phyloP scores from a whole-genome alignment of 37 sponge, comb jelly and placozoan genomes.

The Cliona cf. orientalis region DNA sequence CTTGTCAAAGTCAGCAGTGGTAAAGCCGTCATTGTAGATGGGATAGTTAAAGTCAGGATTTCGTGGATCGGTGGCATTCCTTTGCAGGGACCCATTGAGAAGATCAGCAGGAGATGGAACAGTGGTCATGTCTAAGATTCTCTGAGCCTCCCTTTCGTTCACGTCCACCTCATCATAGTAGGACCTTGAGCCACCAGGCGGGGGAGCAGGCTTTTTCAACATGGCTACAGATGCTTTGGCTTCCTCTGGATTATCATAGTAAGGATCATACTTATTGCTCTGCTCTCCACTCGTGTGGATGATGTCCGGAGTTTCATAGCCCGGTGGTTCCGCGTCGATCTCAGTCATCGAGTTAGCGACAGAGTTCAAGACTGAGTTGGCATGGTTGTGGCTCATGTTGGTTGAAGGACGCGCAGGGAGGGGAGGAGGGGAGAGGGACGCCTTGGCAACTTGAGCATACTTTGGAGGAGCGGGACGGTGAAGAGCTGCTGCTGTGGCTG shows the following conservation, averaged over 20 bases:
- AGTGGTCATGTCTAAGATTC: background rate
- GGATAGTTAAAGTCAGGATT: constrained; percentile 62
- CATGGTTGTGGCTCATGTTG: constrained; percentile 16
- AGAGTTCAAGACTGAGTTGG: constrained; percentile 15
- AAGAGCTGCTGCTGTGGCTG: constrained; percentile 1
- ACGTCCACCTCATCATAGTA: constrained; percentile 54
- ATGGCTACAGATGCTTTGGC: constrained; percentile 3
- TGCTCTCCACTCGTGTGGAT: background rate
- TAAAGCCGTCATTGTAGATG: constrained; percentile 13
- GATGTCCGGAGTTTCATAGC: constrained; percentile 35
- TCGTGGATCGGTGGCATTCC: constrained; percentile 9
- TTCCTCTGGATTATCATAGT: constrained; percentile 64
- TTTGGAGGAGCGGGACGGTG: constrained; percentile 1
- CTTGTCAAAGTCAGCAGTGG: constrained; percentile 10
- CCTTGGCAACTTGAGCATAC: constrained; percentile 29
- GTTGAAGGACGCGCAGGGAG: constrained; percentile 33
- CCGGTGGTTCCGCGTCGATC: constrained; percentile 8
- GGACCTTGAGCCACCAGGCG: background rate
- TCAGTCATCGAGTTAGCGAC: constrained; percentile 5
- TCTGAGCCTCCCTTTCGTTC: background rate
- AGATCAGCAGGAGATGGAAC: constrained; percentile 65
- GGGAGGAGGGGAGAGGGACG: constrained; percentile 36
- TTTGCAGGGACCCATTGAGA: constrained; percentile 58
- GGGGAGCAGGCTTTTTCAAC: constrained; percentile 1
- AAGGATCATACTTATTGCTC: constrained; percentile 45